Evolutionary conservation across 2,113 vertebrate genomes (phyloP).

Genomic region (Sardina pilchardus): DNA sequence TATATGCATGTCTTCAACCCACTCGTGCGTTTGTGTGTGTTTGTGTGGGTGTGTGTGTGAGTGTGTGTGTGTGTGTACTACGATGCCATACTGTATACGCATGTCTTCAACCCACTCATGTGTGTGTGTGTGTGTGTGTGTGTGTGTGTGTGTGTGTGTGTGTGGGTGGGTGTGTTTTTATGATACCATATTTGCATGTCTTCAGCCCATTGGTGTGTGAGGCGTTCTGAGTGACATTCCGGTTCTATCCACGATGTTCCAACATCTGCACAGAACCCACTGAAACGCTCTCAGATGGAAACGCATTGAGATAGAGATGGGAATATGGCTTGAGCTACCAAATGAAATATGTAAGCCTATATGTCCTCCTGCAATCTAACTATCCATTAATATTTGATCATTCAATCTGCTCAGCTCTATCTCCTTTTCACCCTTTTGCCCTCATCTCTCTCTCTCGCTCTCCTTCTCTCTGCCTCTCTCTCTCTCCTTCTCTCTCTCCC

Average conservation of each 20-base stretch:
- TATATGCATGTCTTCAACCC: no score
- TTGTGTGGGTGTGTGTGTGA: not conserved
- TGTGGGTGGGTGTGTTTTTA: not conserved
- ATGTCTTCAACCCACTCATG: no score
- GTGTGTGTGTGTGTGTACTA: not conserved
- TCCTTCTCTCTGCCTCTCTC: not conserved
- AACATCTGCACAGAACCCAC: not conserved
- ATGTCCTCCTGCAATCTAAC: not conserved
- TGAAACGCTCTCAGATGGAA: not conserved
- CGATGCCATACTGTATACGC: no score
- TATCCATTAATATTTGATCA: not conserved
- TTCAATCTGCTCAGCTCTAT: not conserved
- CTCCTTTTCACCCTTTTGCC: not conserved
- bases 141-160: not conserved
- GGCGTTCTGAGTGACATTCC: not conserved
- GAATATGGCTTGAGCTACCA: not conserved
- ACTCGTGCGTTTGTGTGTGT: not conserved
- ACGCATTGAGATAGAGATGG: not conserved
- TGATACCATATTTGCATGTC: no score
- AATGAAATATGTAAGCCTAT: not conserved
- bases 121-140: no score
- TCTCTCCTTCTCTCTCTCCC: conserved; percentile 16
- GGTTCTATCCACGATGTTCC: not conserved
- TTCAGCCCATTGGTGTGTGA: not conserved
- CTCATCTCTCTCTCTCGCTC: not conserved